Percentiles rank a stretch among this genome's conserved stretches.
Conservation (phyloP, 2,888 invertebrate genomes). For the Pheosia gnoma region DNA sequence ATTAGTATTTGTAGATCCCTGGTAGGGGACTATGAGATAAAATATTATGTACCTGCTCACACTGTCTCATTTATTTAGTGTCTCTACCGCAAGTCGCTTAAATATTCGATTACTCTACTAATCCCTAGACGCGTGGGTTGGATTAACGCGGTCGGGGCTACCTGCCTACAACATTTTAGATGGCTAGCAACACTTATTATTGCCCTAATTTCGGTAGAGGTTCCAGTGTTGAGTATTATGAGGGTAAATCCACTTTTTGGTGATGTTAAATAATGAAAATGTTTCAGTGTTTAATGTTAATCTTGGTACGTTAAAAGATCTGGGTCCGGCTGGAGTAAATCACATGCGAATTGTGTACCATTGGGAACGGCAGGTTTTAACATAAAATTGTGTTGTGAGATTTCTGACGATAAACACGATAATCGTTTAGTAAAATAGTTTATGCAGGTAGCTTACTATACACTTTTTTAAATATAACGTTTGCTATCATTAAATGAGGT, state of each 20-base stretch:
- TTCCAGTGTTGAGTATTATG: conserved; percentile 6
- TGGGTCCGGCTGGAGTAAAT: not conserved
- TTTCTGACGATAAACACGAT: too few relatives aligned
- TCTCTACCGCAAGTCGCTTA: conserved; percentile 28
- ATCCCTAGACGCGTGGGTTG: conserved; percentile 24
- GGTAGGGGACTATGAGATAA: conserved; percentile 16
- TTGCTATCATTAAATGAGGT: too few relatives aligned
- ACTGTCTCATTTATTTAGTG: conserved; percentile 30
- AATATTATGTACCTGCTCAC: conserved; percentile 15
- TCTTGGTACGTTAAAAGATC: not conserved
- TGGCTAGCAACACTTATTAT: not conserved
- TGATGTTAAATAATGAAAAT: conserved; percentile 1
- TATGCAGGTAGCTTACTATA: too few relatives aligned
- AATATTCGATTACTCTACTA: conserved; percentile 40
- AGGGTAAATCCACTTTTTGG: not conserved
- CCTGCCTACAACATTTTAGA: conserved; percentile 13
- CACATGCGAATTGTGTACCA: too few relatives aligned
- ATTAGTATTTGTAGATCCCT: too few relatives aligned
- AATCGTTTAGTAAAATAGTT: too few relatives aligned
- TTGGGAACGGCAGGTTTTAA: too few relatives aligned
- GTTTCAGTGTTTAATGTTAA: not conserved
- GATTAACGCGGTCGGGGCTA: conserved; percentile 24
- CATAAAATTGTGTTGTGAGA: too few relatives aligned
- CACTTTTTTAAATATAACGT: too few relatives aligned
- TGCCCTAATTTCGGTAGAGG: conserved; percentile 2